Evolutionary conservation across 2,888 invertebrate species (phyloP).

Genomic region (Omphaloscelis lunosa): DNA sequence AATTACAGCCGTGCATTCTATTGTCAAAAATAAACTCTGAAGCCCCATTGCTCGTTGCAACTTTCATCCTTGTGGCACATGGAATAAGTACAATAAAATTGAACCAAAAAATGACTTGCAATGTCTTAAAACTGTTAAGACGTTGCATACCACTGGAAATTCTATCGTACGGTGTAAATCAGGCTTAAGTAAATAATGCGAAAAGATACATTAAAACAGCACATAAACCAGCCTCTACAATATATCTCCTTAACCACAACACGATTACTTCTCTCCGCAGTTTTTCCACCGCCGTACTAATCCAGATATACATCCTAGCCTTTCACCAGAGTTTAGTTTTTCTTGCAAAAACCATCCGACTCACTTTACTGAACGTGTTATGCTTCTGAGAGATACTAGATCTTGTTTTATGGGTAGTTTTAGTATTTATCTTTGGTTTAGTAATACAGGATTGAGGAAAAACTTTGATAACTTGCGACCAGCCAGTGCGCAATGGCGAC

Average conservation of each 20-base stretch:
- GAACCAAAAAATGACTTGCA: no score
- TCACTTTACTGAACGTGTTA: conserved; percentile 60
- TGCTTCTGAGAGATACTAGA: conserved; percentile 60
- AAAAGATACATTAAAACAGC: conserved; percentile 6
- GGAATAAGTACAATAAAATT: no score
- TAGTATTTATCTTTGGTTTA: background rate
- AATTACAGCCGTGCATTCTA: background rate
- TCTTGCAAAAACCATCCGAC: conserved; percentile 65
- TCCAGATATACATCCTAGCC: conserved; percentile 72
- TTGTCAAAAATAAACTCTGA: no score
- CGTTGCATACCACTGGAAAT: no score
- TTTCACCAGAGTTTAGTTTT: conserved; percentile 74
- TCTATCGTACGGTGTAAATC: no score
- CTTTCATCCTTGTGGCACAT: no score
- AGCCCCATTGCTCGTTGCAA: no score
- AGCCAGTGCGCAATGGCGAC: no score
- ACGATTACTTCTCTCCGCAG: conserved; percentile 9
- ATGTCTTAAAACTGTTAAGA: no score
- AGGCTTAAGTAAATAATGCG: no score
- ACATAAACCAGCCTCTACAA: conserved; percentile 9
- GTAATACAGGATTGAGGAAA: background rate
- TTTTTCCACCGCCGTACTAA: conserved; percentile 66
- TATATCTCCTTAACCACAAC: conserved; percentile 34
- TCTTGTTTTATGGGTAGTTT: conserved; percentile 23
- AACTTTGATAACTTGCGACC: background rate